phyloP scores from a whole-genome alignment of 2,797 vertebrate species.

The Pristis pectinata region DNA sequence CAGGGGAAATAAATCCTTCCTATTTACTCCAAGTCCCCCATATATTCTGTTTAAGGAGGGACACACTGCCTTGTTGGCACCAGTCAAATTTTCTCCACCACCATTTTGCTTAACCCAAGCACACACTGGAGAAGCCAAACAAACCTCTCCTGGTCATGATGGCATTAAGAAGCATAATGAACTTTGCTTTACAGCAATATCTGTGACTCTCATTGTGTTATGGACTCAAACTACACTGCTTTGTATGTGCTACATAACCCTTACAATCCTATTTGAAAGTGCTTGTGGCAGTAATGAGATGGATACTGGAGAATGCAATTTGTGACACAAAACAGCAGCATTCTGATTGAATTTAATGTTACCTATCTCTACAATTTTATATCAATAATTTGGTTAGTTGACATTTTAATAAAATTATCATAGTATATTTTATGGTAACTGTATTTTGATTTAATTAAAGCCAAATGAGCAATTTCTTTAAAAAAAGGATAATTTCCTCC shows the following conservation, averaged over 20 bases:
- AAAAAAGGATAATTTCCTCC: not conserved
- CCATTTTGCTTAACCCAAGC: not conserved
- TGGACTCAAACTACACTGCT: not conserved
- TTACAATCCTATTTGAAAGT: not conserved
- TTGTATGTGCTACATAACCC: not conserved
- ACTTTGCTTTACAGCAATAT: not conserved
- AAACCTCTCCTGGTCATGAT: not conserved
- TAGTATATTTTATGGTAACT: not conserved
- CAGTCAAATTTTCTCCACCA: not conserved
- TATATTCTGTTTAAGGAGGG: too few relatives aligned
- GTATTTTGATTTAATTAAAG: not conserved
- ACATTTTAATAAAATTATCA: not conserved
- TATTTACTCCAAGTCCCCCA: too few relatives aligned
- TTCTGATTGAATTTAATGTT: not conserved
- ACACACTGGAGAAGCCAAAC: not conserved
- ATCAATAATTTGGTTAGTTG: not conserved
- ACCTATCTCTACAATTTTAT: not conserved
- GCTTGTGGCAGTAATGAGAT: not conserved
- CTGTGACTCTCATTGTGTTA: not conserved
- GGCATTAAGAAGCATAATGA: not conserved
- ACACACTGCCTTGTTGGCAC: too few relatives aligned
- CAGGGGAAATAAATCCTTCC: too few relatives aligned
- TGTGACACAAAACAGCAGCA: not conserved
- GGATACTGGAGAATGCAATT: not conserved
- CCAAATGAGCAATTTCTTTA: not conserved